Evolutionary conservation across 2,888 invertebrate species (phyloP).

Genomic region (Nymphalis polychloros): DNA sequence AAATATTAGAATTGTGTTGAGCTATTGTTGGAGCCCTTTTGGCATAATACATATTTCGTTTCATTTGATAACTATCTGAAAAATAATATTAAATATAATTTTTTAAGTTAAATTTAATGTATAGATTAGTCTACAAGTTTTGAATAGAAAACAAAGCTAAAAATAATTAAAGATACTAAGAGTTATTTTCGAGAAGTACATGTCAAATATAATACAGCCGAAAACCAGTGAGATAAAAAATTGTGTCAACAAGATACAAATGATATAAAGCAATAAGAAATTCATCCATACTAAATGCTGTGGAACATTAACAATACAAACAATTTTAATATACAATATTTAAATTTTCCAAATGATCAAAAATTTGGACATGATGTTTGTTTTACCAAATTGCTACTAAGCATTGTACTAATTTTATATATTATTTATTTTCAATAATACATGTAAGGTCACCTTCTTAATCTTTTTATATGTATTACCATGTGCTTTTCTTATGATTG

Average conservation of each 20-base stretch:
- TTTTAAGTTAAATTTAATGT: slow-evolving; percentile 5
- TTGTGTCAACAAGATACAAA: not conserved
- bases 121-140: not conserved
- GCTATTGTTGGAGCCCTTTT: not conserved
- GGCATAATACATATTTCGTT: not conserved
- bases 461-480: not conserved
- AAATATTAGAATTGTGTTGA: not conserved
- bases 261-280: not conserved
- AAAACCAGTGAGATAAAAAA: slow-evolving; percentile 6
- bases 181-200: not conserved
- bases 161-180: not conserved
- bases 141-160: not conserved
- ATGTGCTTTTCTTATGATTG: not conserved
- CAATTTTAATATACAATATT: not conserved
- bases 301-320: not conserved
- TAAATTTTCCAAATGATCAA: not conserved
- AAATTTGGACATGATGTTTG: not conserved
- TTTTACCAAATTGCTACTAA: not conserved
- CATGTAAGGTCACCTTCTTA: not conserved
- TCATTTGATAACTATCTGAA: not conserved
- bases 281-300: not conserved
- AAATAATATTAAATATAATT: not conserved
- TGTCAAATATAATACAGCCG: not conserved
- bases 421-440: not conserved
- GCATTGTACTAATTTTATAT: not conserved